Conservation (phyloP, 1,140 invertebrate species). For the Drosophila cardini region DNA sequence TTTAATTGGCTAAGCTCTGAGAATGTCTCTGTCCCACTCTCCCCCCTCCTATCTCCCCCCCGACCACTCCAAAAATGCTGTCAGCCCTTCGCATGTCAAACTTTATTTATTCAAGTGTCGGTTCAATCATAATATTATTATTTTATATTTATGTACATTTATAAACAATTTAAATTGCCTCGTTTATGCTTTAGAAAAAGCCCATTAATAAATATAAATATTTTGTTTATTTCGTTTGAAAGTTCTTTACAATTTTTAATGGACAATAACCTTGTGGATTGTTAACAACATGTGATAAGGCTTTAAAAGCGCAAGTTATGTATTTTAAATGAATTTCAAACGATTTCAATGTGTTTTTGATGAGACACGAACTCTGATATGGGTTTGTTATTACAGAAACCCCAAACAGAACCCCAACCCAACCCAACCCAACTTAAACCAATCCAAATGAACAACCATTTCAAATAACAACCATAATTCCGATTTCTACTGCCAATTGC, state of each 20-base stretch:
- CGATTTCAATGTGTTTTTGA: conserved; percentile 71
- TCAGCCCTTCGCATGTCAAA: not conserved
- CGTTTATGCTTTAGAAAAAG: conserved; percentile 23
- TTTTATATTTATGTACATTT: conserved; percentile 3
- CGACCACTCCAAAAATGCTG: conserved; percentile 12
- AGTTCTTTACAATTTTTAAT: conserved; percentile 17
- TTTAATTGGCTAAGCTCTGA: conserved; percentile 50
- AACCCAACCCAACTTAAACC: not conserved
- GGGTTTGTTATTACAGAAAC: conserved; percentile 62
- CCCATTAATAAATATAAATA: conserved; percentile 35
- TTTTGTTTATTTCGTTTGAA: conserved; percentile 15
- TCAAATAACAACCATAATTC: not conserved
- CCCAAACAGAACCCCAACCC: conserved; percentile 1
- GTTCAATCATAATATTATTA: conserved; percentile 18
- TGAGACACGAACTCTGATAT: conserved; percentile 51
- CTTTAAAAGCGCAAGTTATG: conserved; percentile 55
- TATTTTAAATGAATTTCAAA: conserved; percentile 75
- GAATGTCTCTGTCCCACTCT: not conserved
- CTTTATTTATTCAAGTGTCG: conserved; percentile 40
- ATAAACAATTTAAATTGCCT: conserved; percentile 43
- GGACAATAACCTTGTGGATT: conserved; percentile 50
- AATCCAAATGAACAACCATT: conserved; percentile 15
- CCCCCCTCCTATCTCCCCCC: not conserved
- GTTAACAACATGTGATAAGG: conserved; percentile 58
- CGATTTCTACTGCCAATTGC: conserved; percentile 54